Percentiles rank a stretch among this genome's conserved stretches.
These are phyloP conservation scores for Zaprionus inermis DNA, from an alignment of 1,140 invertebrate genomes.

Conservation along the genomic window DNA sequence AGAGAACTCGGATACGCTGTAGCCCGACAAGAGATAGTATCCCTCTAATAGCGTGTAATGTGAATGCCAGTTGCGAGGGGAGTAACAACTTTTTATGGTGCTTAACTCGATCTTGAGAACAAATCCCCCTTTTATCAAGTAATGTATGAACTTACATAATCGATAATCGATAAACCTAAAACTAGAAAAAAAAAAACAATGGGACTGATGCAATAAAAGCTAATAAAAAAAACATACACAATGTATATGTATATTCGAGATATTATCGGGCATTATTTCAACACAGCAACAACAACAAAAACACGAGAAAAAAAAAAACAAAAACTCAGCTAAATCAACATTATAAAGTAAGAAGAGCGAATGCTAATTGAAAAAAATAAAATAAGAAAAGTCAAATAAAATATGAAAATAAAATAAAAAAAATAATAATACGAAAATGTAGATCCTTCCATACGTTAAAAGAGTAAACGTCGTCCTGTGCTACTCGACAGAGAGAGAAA, in stretches of 20 bases:
- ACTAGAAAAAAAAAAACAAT: conserved; percentile 54
- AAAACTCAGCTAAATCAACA: neutral
- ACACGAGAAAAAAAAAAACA: no score
- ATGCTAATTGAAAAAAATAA: neutral
- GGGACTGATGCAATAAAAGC: conserved; percentile 76
- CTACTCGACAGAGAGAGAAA: conserved; percentile 34
- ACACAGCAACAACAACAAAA: conserved; percentile 7
- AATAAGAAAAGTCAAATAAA: no score
- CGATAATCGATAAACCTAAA: conserved; percentile 56
- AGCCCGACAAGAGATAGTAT: neutral
- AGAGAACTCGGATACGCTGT: neutral
- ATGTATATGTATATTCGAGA: conserved; percentile 29
- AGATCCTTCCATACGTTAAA: conserved; percentile 71
- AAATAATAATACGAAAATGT: conserved; percentile 20
- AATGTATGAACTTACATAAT: conserved; percentile 21
- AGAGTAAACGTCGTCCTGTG: conserved; percentile 29
- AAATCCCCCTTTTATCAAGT: conserved; percentile 37
- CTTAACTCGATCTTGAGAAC: conserved; percentile 75
- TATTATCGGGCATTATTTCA: conserved; percentile 44
- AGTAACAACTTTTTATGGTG: conserved; percentile 73
- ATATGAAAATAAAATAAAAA: conserved; percentile 27
- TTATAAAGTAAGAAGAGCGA: conserved; percentile 3
- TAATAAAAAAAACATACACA: conserved; percentile 36
- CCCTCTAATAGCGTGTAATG: conserved; percentile 45
- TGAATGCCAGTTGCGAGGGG: conserved; percentile 52